A percentile compares a stretch with the other conserved stretches of the same genome.
Evolutionary conservation across 30 jellyfish, hydroid and myxozoan species (phyloP).

Genomic region (Mastigias papua): DNA sequence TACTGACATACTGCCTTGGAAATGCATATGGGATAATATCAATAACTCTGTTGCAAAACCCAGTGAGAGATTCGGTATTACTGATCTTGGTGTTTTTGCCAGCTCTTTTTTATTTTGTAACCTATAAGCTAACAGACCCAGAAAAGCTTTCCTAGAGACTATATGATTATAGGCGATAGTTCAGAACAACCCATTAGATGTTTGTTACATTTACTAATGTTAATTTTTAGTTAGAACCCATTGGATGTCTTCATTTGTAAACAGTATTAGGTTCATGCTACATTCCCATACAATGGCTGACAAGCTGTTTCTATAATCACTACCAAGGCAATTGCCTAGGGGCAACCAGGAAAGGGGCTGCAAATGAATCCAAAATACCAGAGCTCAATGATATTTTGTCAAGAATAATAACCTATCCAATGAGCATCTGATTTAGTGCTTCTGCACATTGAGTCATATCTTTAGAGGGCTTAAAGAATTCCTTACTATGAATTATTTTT

Average conservation of each 20-base stretch:
- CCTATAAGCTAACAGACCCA: constrained; percentile 78
- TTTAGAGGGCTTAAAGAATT: too few relatives aligned
- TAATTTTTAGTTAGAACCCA: not conserved
- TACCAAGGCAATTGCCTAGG: too few relatives aligned
- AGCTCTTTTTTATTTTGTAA: constrained; percentile 70
- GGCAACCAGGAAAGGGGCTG: too few relatives aligned
- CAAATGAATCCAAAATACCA: too few relatives aligned
- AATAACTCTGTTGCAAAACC: constrained; percentile 68
- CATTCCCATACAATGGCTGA: too few relatives aligned
- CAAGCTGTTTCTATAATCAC: too few relatives aligned
- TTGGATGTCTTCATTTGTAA: not conserved
- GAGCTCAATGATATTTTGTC: too few relatives aligned
- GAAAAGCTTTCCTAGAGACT: constrained; percentile 49
- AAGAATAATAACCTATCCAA: too few relatives aligned
- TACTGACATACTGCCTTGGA: constrained; percentile 76
- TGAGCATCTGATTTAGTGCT: too few relatives aligned
- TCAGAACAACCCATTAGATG: not conserved
- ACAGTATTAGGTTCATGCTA: too few relatives aligned
- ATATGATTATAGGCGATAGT: not conserved
- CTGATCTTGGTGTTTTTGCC: constrained; percentile 80
- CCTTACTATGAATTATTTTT: too few relatives aligned
- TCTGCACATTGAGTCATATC: too few relatives aligned
- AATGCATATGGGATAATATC: constrained; percentile 92
- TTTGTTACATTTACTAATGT: not conserved
- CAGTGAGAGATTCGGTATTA: constrained; percentile 78